These are phyloP conservation scores for Hedychridium roseum DNA, from an alignment of 2,888 invertebrate genomes.

Conservation along the genomic window DNA sequence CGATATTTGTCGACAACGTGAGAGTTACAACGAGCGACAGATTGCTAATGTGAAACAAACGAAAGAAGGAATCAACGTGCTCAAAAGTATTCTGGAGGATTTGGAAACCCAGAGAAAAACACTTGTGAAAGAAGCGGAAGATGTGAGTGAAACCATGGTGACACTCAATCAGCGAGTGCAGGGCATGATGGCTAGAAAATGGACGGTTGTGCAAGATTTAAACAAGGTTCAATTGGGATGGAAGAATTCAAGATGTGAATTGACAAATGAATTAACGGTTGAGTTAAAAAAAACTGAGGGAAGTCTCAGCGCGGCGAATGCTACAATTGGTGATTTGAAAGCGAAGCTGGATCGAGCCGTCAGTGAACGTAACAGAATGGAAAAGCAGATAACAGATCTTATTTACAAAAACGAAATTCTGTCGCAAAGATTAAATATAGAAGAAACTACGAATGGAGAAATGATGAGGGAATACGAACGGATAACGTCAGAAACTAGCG, in stretches of 20 bases:
- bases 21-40: slow-evolving; percentile 9
- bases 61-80: slow-evolving; percentile 18
- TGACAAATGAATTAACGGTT: background rate
- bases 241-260: background rate
- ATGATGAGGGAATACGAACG: slow-evolving; percentile 22
- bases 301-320: slow-evolving; percentile 17
- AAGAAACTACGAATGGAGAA: slow-evolving; percentile 21
- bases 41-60: slow-evolving; percentile 22
- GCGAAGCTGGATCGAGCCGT: slow-evolving; percentile 9
- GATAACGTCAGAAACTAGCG: slow-evolving; percentile 14
- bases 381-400: slow-evolving; percentile 17
- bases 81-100: slow-evolving; percentile 16
- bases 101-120: slow-evolving; percentile 21
- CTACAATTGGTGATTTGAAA: slow-evolving; percentile 12
- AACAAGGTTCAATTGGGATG: background rate
- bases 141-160: slow-evolving; percentile 9
- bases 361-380: slow-evolving; percentile 17
- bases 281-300: slow-evolving; percentile 17
- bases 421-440: slow-evolving; percentile 21
- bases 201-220: background rate
- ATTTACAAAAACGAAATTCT: slow-evolving; percentile 28
- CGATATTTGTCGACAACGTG: slow-evolving; percentile 19
- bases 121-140: slow-evolving; percentile 22
- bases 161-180: background rate
- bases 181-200: background rate